Base-by-base conservation (phyloP, 2,888 invertebrate species). In the Protonemura montana region DNA sequence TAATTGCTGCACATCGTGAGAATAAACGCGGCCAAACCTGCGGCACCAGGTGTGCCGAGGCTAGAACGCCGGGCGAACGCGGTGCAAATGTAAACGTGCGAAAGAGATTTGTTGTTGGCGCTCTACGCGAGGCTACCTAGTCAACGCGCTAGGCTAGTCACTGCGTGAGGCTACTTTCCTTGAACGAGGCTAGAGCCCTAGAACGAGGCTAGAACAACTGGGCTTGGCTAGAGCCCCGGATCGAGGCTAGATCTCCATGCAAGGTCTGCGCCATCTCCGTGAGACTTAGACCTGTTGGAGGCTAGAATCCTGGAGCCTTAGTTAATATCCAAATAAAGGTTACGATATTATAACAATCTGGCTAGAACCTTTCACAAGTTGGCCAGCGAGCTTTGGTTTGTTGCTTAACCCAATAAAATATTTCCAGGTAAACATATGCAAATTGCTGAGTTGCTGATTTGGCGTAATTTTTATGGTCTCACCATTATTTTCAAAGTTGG, bases 41-140 rank as follows among this genome's bases (percentile, higher is more conserved):
- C 13, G 1, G 16, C 16, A 59, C 59, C 59, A 21, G 35, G 35
- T 59, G 59, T 2, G 21, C 35, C 59, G 59, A 21, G 3, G 13
- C 59, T 21, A 21, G 59, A 7, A 59, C 59, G 21, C 59, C 59
- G 59, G 59, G 59, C 59, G 59, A 59, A 59, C 59, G 21, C 59
- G 59, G 59, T 59, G 59, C 59, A 59, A 59, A 59, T 59, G 59
- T 59, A 59, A 59, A 59, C 59, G 59, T 59, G 59, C 59, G 59
- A 59, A 59, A 59, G 59, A 59, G 59, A 59, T 59, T 59, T 59
- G 13, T 59, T 21, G 59, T 13, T 13, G 59, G 59, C 59, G 59
- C 59, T 2, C 59, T 59, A 59, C 59, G 13, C 59, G 59, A 59
- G 59, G 21, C 59, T 59, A 21, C 16, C 59, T 59, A 10, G 59